Evolutionary conservation across 2,113 vertebrate genomes (phyloP), one percentile per base, ranked within the genome.

Genomic region (Chamaea fasciata): DNA sequence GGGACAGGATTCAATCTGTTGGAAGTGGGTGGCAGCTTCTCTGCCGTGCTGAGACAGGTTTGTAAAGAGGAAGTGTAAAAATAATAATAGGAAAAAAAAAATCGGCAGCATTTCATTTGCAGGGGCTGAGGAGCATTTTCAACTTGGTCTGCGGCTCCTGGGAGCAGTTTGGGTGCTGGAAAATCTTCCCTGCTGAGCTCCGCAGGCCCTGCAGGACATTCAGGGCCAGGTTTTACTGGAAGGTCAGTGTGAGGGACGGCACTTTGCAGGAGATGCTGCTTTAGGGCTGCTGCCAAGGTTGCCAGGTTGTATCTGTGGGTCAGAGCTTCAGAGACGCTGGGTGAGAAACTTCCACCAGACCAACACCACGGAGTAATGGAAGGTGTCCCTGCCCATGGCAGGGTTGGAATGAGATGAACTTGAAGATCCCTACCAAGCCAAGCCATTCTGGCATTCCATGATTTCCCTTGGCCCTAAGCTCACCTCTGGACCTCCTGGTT

Each of bases 21-120:
- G 56, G 22, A 64, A 83, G 95, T 91, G 87, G 87, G 90, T 79
- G 78, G 90, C 52, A 91, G 78, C n/a, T 90, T 60, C 76, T 75
- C 52, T 33, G 44, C 62, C 42, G 15, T 60, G 37, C 41, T 60
- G 82, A 91, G 82, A 11, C 62, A 82, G 56, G 47, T 74, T 85
- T 92, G 70, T 56, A 83, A 76, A 71, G 59, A 87, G 44, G 55
- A 90, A 88, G 63, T 94, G 46, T 85, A 21, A 90, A 84, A 65
- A 92, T 65, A 71, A 74, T 74, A 89, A 89, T 44, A 39, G 30
- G 28, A 9, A 0, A 5, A 28, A 35, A 78, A 64, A 33, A 67
- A 57, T 9, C 63, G 31, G 26, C 11, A 39, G 27, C 3, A 33
- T 77, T 87, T 63, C 41, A 62, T 81, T 28, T 67, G 46, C 73